phyloP scores from a whole-genome alignment of 2,113 vertebrate genomes.

The Equus quagga region DNA sequence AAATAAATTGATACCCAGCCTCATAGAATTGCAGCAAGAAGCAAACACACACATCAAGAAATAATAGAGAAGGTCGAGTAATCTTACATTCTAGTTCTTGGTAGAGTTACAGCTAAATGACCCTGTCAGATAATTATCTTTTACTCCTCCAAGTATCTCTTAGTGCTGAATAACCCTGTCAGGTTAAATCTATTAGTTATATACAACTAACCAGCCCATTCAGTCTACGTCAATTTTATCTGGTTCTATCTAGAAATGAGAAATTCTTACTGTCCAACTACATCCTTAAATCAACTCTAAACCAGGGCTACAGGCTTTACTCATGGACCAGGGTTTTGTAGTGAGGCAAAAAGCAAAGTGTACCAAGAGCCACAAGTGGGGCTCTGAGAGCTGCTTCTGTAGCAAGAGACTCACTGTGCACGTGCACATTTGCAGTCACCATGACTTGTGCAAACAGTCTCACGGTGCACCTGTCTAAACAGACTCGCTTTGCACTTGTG shows the following conservation, averaged over 20 bases:
- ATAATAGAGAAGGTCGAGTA: background rate
- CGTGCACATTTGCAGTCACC: too few relatives aligned
- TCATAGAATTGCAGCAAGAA: background rate
- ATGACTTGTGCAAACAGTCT: background rate
- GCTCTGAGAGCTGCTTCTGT: background rate
- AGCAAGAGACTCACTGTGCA: background rate
- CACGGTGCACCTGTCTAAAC: background rate
- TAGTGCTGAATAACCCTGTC: background rate
- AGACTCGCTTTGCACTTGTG: background rate
- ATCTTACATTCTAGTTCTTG: background rate
- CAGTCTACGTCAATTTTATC: background rate
- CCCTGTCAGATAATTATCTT: background rate
- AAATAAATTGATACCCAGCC: background rate
- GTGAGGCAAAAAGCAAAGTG: background rate
- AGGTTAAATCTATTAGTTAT: background rate
- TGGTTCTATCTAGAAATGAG: conserved; percentile 30
- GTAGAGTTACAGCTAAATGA: background rate
- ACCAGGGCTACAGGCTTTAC: background rate
- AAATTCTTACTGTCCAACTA: background rate
- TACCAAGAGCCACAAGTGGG: accelerated
- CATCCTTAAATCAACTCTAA: background rate
- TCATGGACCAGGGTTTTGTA: accelerated
- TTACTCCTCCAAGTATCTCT: background rate
- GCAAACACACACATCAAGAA: background rate
- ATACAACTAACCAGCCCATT: background rate